phyloP scores from a whole-genome alignment of 35 echinoderm and acorn worm species.

The Apostichopus japonicus region DNA sequence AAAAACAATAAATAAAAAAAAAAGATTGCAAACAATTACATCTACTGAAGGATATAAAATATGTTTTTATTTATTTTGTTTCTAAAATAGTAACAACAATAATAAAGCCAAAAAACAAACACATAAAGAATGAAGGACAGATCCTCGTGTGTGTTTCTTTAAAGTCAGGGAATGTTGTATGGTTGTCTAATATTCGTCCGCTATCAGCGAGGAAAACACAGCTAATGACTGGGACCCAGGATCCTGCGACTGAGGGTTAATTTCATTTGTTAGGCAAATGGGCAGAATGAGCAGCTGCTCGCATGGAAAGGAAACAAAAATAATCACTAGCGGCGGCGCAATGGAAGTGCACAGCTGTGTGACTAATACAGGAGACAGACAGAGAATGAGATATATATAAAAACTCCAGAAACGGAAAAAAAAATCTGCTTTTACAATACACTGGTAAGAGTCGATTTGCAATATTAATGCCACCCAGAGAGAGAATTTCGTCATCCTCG shows the following conservation, averaged over 20 bases:
- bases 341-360: not conserved
- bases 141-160: not conserved
- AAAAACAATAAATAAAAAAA: too few relatives aligned
- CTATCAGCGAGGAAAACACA: constrained; percentile 1
- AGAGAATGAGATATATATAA: not conserved
- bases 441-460: too few relatives aligned
- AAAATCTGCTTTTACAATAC: too few relatives aligned
- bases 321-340: not conserved
- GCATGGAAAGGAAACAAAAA: not conserved
- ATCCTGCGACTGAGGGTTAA: not conserved
- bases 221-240: constrained; percentile 1
- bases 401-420: too few relatives aligned
- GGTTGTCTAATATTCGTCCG: not conserved
- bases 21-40: too few relatives aligned
- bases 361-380: not conserved
- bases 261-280: not conserved
- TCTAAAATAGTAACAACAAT: too few relatives aligned
- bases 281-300: not conserved
- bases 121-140: too few relatives aligned
- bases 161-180: not conserved
- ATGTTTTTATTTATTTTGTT: too few relatives aligned
- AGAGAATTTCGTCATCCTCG: too few relatives aligned
- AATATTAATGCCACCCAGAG: too few relatives aligned
- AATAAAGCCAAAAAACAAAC: too few relatives aligned
- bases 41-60: too few relatives aligned